These are phyloP conservation scores for Pediacus dermestoides DNA, from an alignment of 2,888 invertebrate species.

Conservation along the genomic window DNA sequence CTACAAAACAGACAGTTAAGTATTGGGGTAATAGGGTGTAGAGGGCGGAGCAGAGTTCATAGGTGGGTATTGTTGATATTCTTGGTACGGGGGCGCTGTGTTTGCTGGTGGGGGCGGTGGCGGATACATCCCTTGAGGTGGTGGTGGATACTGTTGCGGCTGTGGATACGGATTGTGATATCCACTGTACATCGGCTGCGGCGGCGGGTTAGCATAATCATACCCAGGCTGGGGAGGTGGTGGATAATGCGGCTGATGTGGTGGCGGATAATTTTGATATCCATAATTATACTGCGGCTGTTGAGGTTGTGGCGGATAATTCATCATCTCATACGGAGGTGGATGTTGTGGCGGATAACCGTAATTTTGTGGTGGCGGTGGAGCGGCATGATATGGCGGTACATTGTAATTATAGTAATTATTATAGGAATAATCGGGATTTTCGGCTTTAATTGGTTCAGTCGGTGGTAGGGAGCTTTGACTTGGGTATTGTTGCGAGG, in stretches of 20 bases:
- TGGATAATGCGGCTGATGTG: constrained; percentile 38
- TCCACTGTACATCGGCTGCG: constrained; percentile 34
- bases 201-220: constrained; percentile 28
- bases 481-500: constrained; percentile 20
- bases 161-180: constrained; percentile 35
- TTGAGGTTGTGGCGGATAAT: constrained; percentile 25
- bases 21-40: constrained; percentile 33
- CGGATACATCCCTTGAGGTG: constrained; percentile 39
- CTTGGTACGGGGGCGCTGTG: constrained; percentile 33
- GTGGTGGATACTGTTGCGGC: constrained; percentile 39
- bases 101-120: constrained; percentile 30
- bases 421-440: constrained; percentile 14
- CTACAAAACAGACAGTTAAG: too few species aligned
- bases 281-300: constrained; percentile 38
- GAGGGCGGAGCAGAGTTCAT: constrained; percentile 26
- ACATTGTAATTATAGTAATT: constrained; percentile 37
- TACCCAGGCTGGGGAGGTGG: constrained; percentile 31
- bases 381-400: constrained; percentile 30
- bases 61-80: constrained; percentile 42
- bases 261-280: constrained; percentile 42
- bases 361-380: constrained; percentile 37
- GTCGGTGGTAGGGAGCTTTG: constrained; percentile 13
- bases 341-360: constrained; percentile 41
- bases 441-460: constrained; percentile 12
- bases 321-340: constrained; percentile 43